Base-by-base conservation (phyloP, 1,140 invertebrate genomes). In the Saxidomus purpurata region DNA sequence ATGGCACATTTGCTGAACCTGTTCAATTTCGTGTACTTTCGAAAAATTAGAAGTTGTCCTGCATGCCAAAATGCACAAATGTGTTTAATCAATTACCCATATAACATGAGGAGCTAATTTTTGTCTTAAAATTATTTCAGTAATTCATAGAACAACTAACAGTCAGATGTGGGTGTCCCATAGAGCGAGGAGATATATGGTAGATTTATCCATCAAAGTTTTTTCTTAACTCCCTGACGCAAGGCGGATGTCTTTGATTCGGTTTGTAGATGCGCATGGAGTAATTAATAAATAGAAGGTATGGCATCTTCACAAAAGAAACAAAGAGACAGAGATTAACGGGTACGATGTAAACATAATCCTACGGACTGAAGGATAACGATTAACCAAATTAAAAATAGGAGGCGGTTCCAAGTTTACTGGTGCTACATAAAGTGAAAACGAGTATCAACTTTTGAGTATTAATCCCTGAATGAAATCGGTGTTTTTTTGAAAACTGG, bases 11-110 rank as follows among this genome's bases (percentile, higher is more conserved):
- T 49, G n/a, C 69, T 17, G 69, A 76, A 49, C 59, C 15, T 28
- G 76, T 81, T 88, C 86, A 88, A 88, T 88, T 88, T 88, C 34
- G 40, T 79, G 85, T 87, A 43, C n/a, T 43, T 80, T 80, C 36
- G n/a, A 88, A 88, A 87, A 76, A 88, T 88, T 88, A 80, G 55
- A 81, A 81, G 49, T 34, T 67, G 43, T 81, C 77, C 13, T 63
- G 36, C 19, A 31, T 88, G 86, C 86, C 86, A 88, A 88, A 88
- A 79, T 69, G 71, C 77, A 67, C 86, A 88, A 88, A 88, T 88
- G 86, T 81, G 63, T 69, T 81, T 88, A 88, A 88, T 88, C 77
- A 88, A 88, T 88, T 80, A 79, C n/a, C 86, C 76, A 88, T 81
- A 71, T 88, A 87, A 87, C 69, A 77, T 77, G 28, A 40, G 85